Base-by-base conservation (phyloP, 2,888 invertebrate genomes). In the Spodoptera picta region DNA sequence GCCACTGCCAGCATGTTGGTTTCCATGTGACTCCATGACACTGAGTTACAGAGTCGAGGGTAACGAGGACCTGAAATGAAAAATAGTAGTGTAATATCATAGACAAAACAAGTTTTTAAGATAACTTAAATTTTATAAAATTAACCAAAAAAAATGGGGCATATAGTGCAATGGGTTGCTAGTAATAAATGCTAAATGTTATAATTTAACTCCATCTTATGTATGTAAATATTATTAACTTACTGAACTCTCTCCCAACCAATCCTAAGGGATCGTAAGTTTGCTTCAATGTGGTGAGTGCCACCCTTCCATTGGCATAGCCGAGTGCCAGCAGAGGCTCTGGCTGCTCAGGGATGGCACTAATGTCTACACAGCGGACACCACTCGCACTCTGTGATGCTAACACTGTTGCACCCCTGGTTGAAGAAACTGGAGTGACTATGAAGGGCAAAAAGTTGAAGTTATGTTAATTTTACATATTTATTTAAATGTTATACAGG, bases 241-340 rank as follows among this genome's bases (percentile, higher is more conserved):
- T 83, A 97, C 98, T 95, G 87, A 98, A 96, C 90, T 98, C 98
- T 86, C 96, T 96, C 60, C 97, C 97, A 44, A 96, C 95, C 11
- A 97, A 90, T 14, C 96, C 96, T 48, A 96, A 88, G 1, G 96
- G 95, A 84, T 97, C 97, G 87, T 96, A 95, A 0, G 95, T 95
- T 53, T 97, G 96, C 47, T 97, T 97, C 81, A 98, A 97, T 10
- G 97, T 97, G 36, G 97, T 97, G 6, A 99, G 95, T 0, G 97
- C 95, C 45, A 99, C 97, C 92, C 97, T 96, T n/a, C 99, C 99
- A 93, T 97, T 98, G 0, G 97, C 96, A 84, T 98, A 96, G 1
- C 99, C 99, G 7, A 98, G 96, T 0, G 99, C 99, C 45, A 99
- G 91, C 49, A 98, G 93, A 46, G 98, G 96, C 81, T 98, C 98